A percentile compares a stretch with the other conserved stretches of the same genome.
phyloP scores from a whole-genome alignment of 1,140 invertebrate species.

The Apis florea region DNA sequence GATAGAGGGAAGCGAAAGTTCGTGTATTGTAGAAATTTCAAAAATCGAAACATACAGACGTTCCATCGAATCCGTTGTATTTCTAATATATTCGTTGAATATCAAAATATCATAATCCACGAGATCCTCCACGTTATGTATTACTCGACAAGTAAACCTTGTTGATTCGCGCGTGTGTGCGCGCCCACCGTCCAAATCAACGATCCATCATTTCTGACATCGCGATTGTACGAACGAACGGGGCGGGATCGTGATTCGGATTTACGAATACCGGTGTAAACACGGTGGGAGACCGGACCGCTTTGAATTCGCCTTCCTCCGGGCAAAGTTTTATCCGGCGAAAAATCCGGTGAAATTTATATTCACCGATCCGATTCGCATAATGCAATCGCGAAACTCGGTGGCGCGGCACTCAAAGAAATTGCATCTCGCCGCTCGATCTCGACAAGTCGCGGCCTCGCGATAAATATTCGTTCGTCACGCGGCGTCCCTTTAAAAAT shows the following conservation, averaged over 20 bases:
- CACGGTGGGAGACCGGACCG: background rate
- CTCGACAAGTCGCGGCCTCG: background rate
- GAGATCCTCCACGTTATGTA: background rate
- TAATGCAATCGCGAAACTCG: slow-evolving; percentile 14
- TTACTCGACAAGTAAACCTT: too few species aligned
- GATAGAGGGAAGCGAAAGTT: background rate
- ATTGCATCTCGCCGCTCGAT: background rate
- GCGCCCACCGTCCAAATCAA: background rate
- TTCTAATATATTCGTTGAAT: too few species aligned
- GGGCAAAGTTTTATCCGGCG: background rate
- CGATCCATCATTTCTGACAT: too few species aligned
- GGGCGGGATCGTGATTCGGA: too few species aligned
- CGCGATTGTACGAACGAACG: too few species aligned
- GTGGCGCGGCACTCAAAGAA: background rate
- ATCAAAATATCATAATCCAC: too few species aligned
- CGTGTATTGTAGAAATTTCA: too few species aligned
- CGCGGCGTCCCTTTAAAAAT: slow-evolving; percentile 21
- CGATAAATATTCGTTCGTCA: slow-evolving; percentile 24
- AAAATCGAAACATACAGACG: too few species aligned
- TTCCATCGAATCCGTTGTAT: too few species aligned
- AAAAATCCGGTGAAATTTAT: slow-evolving; percentile 8
- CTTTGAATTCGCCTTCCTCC: background rate
- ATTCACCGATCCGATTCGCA: slow-evolving; percentile 10
- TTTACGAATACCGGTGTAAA: background rate
- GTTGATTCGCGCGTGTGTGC: too few species aligned